A percentile compares a stretch with the other conserved stretches of the same genome.
phyloP scores from a whole-genome alignment of 2,888 invertebrate genomes.

The Podotricha telesiphe region DNA sequence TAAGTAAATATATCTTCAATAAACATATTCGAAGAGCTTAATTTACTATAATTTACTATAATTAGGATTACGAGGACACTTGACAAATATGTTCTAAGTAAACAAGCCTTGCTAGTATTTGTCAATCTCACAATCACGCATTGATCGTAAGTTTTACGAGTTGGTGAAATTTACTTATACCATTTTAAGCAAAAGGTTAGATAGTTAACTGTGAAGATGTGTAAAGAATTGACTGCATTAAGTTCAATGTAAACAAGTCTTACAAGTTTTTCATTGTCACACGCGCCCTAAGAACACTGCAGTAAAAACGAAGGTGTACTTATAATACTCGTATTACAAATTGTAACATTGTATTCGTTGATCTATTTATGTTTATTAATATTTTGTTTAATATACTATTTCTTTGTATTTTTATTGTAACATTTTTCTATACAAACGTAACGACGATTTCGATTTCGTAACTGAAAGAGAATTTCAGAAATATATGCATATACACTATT shows the following conservation, averaged over 20 bases:
- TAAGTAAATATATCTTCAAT: too few species aligned
- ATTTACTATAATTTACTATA: too few species aligned
- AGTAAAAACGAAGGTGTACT: background rate
- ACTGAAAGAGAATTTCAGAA: background rate
- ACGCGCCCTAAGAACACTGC: background rate
- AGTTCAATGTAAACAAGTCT: slow-evolving; percentile 11
- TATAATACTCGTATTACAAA: background rate
- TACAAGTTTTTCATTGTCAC: slow-evolving; percentile 12
- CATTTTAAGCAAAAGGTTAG: background rate
- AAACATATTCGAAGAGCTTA: too few species aligned
- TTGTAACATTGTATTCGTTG: background rate
- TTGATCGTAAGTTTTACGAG: slow-evolving; percentile 37
- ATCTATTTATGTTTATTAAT: background rate
- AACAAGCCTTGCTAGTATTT: slow-evolving; percentile 33
- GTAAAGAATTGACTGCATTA: background rate
- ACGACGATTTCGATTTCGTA: too few species aligned
- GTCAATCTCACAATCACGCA: slow-evolving; percentile 33
- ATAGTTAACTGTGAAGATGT: background rate
- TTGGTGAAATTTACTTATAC: slow-evolving; percentile 43
- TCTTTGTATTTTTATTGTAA: too few species aligned
- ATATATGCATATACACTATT: background rate
- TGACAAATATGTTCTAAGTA: slow-evolving; percentile 32
- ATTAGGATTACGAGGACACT: slow-evolving; percentile 1
- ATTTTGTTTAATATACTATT: too few species aligned
- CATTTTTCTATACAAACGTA: too few species aligned